Percentiles rank a stretch among this genome's conserved stretches.
Conservation (phyloP, 2,113 vertebrate species). For the Zeus faber region DNA sequence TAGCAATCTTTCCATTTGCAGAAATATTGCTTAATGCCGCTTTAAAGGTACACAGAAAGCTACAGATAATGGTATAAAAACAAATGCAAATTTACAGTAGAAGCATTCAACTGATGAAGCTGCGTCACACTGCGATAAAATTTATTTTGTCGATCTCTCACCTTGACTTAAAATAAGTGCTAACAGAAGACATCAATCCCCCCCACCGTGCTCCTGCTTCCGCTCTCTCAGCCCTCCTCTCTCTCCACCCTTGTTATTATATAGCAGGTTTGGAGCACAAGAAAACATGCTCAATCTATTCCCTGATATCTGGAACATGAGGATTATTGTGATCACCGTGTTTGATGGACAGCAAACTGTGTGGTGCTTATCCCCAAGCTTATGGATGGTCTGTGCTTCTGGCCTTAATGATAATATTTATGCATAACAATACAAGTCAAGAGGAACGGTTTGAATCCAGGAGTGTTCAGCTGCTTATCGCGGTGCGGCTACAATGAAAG, state of each 20-base stretch:
- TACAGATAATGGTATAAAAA: too few relatives aligned
- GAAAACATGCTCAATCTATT: conserved; percentile 18
- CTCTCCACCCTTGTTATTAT: conserved; percentile 1
- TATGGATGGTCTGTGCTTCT: conserved; percentile 12
- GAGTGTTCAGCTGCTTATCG: conserved; percentile 53
- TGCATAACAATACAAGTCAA: not conserved
- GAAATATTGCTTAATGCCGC: too few relatives aligned
- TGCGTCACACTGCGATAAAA: too few relatives aligned
- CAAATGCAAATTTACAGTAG: too few relatives aligned
- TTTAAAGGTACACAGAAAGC: too few relatives aligned
- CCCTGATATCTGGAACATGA: conserved; percentile 37
- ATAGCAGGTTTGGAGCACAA: conserved; percentile 7
- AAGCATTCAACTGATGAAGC: too few relatives aligned
- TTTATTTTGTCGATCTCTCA: not conserved
- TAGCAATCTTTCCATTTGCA: too few relatives aligned
- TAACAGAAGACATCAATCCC: not conserved
- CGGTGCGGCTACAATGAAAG: conserved; percentile 39
- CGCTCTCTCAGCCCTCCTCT: not conserved
- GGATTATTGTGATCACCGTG: conserved; percentile 47
- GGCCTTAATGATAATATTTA: conserved; percentile 4
- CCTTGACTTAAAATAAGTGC: not conserved
- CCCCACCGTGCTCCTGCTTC: not conserved
- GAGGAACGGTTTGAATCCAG: not conserved
- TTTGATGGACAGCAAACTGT: conserved; percentile 26
- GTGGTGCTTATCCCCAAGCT: conserved; percentile 26